Conservation (phyloP, 23 tunicate species). For the Ciona savignyi region DNA sequence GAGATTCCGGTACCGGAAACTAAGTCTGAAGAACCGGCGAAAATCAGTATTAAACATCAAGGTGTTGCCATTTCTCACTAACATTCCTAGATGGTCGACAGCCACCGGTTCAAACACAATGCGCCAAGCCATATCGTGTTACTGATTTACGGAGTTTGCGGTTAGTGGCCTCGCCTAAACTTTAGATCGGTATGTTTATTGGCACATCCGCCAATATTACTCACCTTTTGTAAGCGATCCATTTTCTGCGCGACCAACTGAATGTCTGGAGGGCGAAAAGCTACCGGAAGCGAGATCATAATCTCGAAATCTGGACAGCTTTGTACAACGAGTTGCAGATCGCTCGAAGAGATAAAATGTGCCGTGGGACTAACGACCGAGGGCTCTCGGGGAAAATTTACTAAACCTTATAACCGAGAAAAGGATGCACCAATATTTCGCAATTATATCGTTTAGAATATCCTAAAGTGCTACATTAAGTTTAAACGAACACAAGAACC, state of each 20-base stretch:
- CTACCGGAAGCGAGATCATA: background rate
- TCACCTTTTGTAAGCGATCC: background rate
- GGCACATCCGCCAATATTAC: background rate
- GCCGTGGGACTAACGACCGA: too few species aligned
- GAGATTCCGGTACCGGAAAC: background rate
- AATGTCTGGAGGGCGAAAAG: background rate
- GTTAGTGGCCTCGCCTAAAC: background rate
- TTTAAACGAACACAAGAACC: too few species aligned
- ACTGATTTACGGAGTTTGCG: background rate
- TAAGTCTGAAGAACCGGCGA: background rate
- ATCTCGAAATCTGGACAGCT: too few species aligned
- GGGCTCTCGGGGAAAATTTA: too few species aligned
- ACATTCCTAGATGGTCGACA: background rate
- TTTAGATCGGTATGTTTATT: background rate
- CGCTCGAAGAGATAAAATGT: too few species aligned
- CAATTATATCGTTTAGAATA: too few species aligned
- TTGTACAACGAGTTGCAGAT: too few species aligned
- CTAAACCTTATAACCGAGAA: too few species aligned
- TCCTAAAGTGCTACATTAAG: too few species aligned
- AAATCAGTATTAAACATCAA: background rate
- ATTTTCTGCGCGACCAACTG: background rate
- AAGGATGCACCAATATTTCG: too few species aligned
- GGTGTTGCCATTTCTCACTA: background rate
- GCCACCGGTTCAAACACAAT: background rate
- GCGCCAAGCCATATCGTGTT: background rate